Percentiles rank a stretch among this genome's conserved stretches.
Conservation (phyloP, 2,797 vertebrate genomes). For the Leptatherina wallacei region DNA sequence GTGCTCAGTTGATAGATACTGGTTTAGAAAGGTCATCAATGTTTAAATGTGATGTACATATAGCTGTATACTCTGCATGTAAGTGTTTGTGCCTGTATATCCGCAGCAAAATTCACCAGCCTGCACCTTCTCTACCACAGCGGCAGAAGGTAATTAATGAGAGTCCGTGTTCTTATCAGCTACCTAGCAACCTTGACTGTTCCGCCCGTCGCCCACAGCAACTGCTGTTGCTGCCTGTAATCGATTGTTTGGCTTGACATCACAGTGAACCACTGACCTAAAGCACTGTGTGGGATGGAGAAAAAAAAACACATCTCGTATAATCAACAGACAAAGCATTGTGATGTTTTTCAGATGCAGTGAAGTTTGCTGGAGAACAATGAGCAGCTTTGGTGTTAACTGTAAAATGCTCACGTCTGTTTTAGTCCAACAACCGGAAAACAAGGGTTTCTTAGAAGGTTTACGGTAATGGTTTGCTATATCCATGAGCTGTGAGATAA, state of each 20-base stretch:
- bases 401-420: background rate
- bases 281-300: background rate
- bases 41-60: slow-evolving; percentile 2
- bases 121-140: slow-evolving; percentile 19
- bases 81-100: slow-evolving; percentile 24
- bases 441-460: background rate
- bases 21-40: slow-evolving; percentile 24
- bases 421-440: background rate
- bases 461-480: background rate
- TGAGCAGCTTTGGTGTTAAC: background rate
- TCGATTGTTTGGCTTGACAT: slow-evolving; percentile 54
- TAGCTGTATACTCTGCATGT: background rate
- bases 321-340: slow-evolving; percentile 10
- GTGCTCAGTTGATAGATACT: slow-evolving; percentile 14
- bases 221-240: slow-evolving; percentile 54
- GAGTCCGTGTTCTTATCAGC: slow-evolving; percentile 65
- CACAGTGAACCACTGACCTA: slow-evolving; percentile 31
- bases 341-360: background rate
- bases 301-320: slow-evolving; percentile 22
- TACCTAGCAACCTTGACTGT: slow-evolving; percentile 70
- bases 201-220: slow-evolving; percentile 53
- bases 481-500: background rate
- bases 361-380: background rate
- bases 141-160: slow-evolving; percentile 66
- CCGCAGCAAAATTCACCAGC: slow-evolving; percentile 25